phyloP scores from a whole-genome alignment of 2,797 vertebrate species.

The Lateolabrax maculatus region DNA sequence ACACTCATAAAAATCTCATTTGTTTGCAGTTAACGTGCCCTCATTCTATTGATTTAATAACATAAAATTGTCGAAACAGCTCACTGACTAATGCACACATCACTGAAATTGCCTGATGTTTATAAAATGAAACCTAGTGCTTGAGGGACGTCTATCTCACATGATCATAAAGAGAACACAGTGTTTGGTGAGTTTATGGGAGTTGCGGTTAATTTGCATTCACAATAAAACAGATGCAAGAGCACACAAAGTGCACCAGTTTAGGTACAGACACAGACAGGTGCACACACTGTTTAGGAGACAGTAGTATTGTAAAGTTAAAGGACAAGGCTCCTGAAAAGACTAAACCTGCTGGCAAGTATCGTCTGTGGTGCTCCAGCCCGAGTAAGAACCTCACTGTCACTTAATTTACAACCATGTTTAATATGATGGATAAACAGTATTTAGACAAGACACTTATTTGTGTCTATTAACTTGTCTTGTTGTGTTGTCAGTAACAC shows the following conservation, averaged over 20 bases:
- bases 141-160: not conserved
- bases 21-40: not conserved
- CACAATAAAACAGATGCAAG: not conserved
- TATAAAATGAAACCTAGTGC: not conserved
- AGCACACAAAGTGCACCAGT: not conserved
- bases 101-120: conserved; percentile 16
- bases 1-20: conserved; percentile 30
- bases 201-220: not conserved
- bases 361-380: not conserved
- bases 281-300: not conserved
- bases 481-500: not conserved
- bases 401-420: not conserved
- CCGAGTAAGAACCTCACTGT: not conserved
- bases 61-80: conserved; percentile 10
- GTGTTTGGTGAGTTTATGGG: not conserved
- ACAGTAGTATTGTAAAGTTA: not conserved
- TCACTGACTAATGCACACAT: conserved; percentile 18
- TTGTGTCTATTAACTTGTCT: not conserved
- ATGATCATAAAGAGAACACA: conserved; percentile 1
- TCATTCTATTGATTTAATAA: conserved; percentile 21
- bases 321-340: not conserved
- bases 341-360: not conserved
- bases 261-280: not conserved
- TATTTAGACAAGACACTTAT: conserved; percentile 7
- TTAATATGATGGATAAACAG: not conserved